Percentiles rank a stretch among this genome's conserved stretches.
Conservation (phyloP, 2,888 invertebrate species). For the Mycogona germanica region DNA sequence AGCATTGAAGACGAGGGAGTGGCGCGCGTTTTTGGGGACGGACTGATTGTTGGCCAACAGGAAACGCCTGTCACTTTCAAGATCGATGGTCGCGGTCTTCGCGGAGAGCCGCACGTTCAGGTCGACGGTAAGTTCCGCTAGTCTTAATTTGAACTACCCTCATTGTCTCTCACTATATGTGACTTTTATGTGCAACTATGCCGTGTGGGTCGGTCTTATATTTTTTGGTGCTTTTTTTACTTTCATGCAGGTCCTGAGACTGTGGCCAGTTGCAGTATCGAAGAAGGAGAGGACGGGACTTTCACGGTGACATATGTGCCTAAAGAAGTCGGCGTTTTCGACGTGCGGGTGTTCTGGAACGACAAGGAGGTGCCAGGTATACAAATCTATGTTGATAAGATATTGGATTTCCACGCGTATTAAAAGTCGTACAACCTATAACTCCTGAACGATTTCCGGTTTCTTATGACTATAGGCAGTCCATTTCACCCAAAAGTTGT, state of each 20-base stretch:
- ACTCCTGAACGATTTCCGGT: background rate
- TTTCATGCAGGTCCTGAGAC: constrained; percentile 43
- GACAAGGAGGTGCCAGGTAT: constrained; percentile 40
- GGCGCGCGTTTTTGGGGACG: constrained; percentile 47
- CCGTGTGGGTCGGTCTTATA: background rate
- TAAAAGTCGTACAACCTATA: background rate
- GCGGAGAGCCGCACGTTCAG: constrained; percentile 40
- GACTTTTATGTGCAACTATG: background rate
- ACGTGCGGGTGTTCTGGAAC: constrained; percentile 63
- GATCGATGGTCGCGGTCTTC: constrained; percentile 39
- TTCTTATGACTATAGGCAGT: constrained; percentile 45
- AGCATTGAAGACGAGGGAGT: constrained; percentile 46
- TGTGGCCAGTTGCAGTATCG: constrained; percentile 41
- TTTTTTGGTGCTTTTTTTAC: background rate
- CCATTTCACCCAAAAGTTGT: constrained; percentile 71
- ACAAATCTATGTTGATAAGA: constrained; percentile 6
- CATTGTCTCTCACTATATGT: background rate
- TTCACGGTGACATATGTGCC: constrained; percentile 86
- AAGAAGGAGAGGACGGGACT: constrained; percentile 46
- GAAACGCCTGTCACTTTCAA: constrained; percentile 42
- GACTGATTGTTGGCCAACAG: constrained; percentile 41
- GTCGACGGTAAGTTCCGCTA: constrained; percentile 33
- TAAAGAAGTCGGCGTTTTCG: constrained; percentile 80
- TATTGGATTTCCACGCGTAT: background rate
- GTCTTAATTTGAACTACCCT: background rate